Conservation (phyloP, 1,140 invertebrate genomes). For the Pomacea maculata region DNA sequence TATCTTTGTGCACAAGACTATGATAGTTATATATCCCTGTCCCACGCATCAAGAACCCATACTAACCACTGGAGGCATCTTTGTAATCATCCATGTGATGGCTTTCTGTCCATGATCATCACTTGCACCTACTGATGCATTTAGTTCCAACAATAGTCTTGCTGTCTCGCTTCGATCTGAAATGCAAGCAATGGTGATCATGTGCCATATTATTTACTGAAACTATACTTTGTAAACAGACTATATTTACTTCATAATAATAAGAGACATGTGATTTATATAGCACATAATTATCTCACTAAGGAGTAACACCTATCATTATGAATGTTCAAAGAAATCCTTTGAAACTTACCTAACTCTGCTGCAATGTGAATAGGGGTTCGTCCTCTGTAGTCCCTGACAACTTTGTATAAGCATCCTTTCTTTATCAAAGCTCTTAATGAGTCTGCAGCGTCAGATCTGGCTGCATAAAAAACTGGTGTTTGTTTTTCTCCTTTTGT, state of each 20-base stretch:
- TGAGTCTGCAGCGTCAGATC: conserved; percentile 56
- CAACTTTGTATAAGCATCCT: conserved; percentile 47
- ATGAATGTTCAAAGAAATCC: background rate
- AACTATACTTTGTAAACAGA: no score
- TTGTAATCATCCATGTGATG: conserved; percentile 62
- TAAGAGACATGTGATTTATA: no score
- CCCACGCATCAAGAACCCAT: no score
- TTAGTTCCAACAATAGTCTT: conserved; percentile 49
- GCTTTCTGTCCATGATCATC: conserved; percentile 52
- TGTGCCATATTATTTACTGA: no score
- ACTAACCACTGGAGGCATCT: conserved; percentile 62
- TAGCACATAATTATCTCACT: background rate
- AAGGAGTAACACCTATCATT: background rate
- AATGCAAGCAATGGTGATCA: background rate
- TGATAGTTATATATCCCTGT: no score
- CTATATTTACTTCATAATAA: no score
- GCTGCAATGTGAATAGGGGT: conserved; percentile 61
- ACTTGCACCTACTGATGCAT: conserved; percentile 46
- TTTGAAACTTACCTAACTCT: conserved; percentile 49
- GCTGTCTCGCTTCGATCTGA: conserved; percentile 64
- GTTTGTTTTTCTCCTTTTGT: conserved; percentile 59
- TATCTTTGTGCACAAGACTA: no score
- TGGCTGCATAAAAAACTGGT: conserved; percentile 61
- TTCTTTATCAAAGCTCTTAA: conserved; percentile 54
- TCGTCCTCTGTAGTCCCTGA: conserved; percentile 57